Percentiles rank a stretch among this genome's conserved stretches.
Evolutionary conservation across 2,888 invertebrate species (phyloP).

Genomic region (Tachina lurida): DNA sequence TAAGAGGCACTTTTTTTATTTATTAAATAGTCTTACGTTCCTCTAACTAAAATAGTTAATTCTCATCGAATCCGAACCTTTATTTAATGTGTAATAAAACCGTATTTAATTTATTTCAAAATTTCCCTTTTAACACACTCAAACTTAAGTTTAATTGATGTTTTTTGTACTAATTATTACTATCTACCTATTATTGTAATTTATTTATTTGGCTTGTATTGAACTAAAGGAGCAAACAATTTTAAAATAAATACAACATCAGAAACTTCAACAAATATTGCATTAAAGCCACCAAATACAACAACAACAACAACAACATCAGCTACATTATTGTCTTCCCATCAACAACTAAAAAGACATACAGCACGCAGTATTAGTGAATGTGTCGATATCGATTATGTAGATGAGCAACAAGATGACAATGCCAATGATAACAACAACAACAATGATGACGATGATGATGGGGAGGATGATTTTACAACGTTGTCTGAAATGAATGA

Average conservation of each 20-base stretch:
- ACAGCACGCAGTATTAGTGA: slow-evolving; percentile 80
- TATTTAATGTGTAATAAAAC: slow-evolving; percentile 16
- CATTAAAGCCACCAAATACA: slow-evolving; percentile 58
- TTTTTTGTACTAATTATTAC: slow-evolving; percentile 66
- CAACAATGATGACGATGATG: slow-evolving; percentile 76
- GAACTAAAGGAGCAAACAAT: slow-evolving; percentile 29
- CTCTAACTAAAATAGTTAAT: not conserved
- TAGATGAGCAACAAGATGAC: slow-evolving; percentile 72
- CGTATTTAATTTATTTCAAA: not conserved
- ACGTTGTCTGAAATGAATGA: slow-evolving; percentile 82
- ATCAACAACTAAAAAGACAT: slow-evolving; percentile 66
- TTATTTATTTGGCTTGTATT: slow-evolving; percentile 45
- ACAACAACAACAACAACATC: slow-evolving; percentile 27
- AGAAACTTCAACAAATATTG: slow-evolving; percentile 65
- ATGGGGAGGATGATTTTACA: slow-evolving; percentile 80
- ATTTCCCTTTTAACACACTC: not conserved
- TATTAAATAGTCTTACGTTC: too few relatives aligned
- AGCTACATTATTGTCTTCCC: slow-evolving; percentile 45
- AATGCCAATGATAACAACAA: slow-evolving; percentile 74
- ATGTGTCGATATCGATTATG: slow-evolving; percentile 76
- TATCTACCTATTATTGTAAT: slow-evolving; percentile 48
- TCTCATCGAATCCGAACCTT: slow-evolving; percentile 14
- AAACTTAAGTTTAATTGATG: slow-evolving; percentile 49
- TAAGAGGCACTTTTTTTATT: not conserved
- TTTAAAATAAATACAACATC: slow-evolving; percentile 58